A percentile compares a stretch with the other conserved stretches of the same genome.
Evolutionary conservation across 2,888 invertebrate genomes (phyloP).

Genomic region (Drosophila neutralis): DNA sequence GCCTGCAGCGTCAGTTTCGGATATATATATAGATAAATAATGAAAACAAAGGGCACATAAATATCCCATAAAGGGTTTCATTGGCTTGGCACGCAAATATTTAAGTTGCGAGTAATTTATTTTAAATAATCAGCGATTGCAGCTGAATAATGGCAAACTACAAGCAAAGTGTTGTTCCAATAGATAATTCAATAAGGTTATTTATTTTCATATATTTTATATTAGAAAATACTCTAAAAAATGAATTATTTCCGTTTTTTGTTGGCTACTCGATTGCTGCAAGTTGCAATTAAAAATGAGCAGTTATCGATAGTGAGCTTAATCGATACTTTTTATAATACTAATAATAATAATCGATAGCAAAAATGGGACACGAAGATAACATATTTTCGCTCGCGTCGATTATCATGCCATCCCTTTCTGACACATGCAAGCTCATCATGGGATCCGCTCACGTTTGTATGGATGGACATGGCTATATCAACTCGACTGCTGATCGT

Average conservation of each 20-base stretch:
- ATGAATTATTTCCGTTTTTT: neutral
- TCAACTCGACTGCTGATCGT: too few relatives aligned
- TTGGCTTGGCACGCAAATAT: conserved; percentile 42
- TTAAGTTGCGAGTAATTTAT: neutral
- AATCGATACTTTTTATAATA: neutral
- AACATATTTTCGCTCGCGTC: neutral
- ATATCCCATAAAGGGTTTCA: conserved; percentile 51
- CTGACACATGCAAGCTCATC: neutral
- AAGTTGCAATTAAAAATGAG: neutral
- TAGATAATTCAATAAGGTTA: neutral
- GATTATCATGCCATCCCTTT: neutral
- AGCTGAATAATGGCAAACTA: neutral
- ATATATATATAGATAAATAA: conserved; percentile 43
- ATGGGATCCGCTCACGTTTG: neutral
- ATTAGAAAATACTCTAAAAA: too few relatives aligned
- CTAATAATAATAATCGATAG: neutral
- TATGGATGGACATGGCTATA: too few relatives aligned
- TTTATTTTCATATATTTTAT: too few relatives aligned
- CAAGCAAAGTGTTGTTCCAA: neutral
- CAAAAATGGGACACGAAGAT: neutral
- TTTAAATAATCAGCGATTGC: conserved; percentile 27
- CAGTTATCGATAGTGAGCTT: neutral
- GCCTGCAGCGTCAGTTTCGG: conserved; percentile 16
- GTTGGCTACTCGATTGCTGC: neutral
- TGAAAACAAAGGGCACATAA: conserved; percentile 67